phyloP scores from a whole-genome alignment of 2,113 vertebrate genomes.

The Mormoops blainvillei region DNA sequence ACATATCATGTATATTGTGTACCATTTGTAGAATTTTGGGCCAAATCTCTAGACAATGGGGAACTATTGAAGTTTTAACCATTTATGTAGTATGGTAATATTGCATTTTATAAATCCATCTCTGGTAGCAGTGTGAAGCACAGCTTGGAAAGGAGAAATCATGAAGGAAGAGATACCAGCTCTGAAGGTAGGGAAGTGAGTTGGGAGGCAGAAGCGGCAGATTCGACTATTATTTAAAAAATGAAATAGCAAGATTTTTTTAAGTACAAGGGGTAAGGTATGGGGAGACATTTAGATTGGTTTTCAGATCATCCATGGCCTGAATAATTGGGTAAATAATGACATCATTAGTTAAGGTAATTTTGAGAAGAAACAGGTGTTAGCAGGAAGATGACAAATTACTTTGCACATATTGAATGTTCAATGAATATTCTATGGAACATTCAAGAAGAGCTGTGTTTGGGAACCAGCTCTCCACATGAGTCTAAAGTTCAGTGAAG shows the following conservation, averaged over 20 bases:
- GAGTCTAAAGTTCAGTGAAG: background rate
- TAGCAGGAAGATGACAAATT: background rate
- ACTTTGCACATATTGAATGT: conserved; percentile 11
- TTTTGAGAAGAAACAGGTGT: conserved; percentile 12
- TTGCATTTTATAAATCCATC: background rate
- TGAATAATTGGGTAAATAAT: background rate
- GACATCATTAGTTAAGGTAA: conserved; percentile 25
- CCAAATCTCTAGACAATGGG: background rate
- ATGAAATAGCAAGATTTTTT: background rate
- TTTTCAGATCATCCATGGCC: background rate
- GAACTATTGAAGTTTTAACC: background rate
- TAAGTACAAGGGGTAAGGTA: background rate
- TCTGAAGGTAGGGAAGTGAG: background rate
- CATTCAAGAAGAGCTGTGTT: background rate
- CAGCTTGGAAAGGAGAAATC: background rate
- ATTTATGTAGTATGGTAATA: background rate
- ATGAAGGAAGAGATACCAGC: background rate
- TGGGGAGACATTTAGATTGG: background rate
- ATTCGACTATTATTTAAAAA: conserved; percentile 13
- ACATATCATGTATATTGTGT: background rate
- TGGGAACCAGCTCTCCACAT: background rate
- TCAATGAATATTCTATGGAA: background rate
- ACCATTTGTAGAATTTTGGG: background rate
- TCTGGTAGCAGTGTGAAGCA: background rate
- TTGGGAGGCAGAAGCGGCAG: background rate